Percentiles rank a stretch among this genome's conserved stretches.
Evolutionary conservation across 2,888 invertebrate genomes (phyloP).

Genomic region (Crossocerus cetratus): DNA sequence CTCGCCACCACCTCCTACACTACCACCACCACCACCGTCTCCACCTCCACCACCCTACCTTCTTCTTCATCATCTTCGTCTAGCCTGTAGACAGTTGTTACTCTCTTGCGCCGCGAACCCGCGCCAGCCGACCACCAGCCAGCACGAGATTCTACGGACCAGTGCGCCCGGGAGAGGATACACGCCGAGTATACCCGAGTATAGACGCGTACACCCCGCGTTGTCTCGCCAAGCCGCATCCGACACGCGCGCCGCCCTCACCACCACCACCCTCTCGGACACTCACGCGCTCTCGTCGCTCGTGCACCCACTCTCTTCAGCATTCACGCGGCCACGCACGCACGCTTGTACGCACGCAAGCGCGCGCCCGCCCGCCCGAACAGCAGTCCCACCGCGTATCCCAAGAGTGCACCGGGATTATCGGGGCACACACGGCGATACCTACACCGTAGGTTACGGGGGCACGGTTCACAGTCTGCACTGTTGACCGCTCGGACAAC

Average conservation of each 20-base stretch:
- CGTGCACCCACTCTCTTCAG: not conserved
- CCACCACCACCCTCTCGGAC: not conserved
- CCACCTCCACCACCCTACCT: constrained; percentile 28
- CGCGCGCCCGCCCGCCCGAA: not conserved
- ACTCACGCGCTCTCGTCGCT: not conserved
- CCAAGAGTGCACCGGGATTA: not conserved
- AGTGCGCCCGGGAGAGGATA: too few relatives aligned
- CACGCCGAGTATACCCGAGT: too few relatives aligned
- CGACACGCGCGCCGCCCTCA: constrained; percentile 8
- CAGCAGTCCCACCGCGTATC: not conserved
- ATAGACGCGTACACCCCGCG: not conserved
- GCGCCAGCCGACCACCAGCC: too few relatives aligned
- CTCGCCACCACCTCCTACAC: constrained; percentile 5
- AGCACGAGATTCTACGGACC: too few relatives aligned
- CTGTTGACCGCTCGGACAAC: not conserved
- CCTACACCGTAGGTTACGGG: not conserved
- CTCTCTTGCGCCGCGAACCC: too few relatives aligned
- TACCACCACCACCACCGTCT: constrained; percentile 9
- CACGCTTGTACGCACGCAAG: constrained; percentile 24
- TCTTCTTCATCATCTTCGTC: constrained; percentile 20
- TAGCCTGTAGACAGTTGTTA: not conserved
- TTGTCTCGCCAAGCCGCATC: not conserved
- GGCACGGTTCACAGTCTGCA: not conserved
- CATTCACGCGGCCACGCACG: constrained; percentile 10
- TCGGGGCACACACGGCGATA: not conserved